Percentiles rank a stretch among this genome's conserved stretches.
These are phyloP conservation scores for Heloderma charlesbogerti DNA, from an alignment of 2,113 vertebrate genomes.

Conservation along the genomic window DNA sequence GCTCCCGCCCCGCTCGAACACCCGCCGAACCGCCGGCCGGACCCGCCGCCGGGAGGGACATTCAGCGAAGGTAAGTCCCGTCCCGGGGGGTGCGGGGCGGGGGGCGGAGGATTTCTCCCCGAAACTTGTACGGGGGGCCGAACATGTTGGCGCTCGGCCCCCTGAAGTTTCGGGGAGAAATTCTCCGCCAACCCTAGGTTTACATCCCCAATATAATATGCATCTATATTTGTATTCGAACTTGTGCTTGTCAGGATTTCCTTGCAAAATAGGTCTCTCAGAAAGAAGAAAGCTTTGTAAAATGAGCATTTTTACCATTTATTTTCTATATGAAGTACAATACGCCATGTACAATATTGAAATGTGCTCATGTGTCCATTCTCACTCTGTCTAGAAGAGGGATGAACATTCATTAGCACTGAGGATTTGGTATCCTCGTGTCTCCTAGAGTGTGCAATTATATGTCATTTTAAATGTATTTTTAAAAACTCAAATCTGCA, in stretches of 20 bases:
- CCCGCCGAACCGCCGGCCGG: too few species aligned
- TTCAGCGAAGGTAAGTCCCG: too few species aligned
- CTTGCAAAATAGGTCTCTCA: background rate
- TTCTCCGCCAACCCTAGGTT: too few species aligned
- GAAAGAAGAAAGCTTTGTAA: constrained; percentile 2
- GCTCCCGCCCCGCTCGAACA: too few species aligned
- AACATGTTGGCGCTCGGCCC: too few species aligned
- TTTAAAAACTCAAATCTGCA: background rate
- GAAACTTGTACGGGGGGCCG: too few species aligned
- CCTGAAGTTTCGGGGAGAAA: too few species aligned
- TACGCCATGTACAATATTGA: background rate
- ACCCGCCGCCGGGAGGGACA: too few species aligned
- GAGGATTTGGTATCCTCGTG: background rate
- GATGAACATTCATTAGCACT: background rate
- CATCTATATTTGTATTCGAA: background rate
- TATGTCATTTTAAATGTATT: constrained; percentile 2
- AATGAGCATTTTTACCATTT: background rate
- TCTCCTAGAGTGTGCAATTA: constrained; percentile 12
- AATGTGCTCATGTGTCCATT: background rate
- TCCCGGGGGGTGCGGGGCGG: too few species aligned
- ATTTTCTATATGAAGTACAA: background rate
- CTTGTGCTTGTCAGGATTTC: background rate
- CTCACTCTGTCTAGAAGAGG: background rate
- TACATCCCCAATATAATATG: background rate
- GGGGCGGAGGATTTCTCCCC: too few species aligned